Evolutionary conservation across 2,888 invertebrate genomes (phyloP), one percentile per base, ranked within the genome.

Genomic region (Eledone cirrhosa): DNA sequence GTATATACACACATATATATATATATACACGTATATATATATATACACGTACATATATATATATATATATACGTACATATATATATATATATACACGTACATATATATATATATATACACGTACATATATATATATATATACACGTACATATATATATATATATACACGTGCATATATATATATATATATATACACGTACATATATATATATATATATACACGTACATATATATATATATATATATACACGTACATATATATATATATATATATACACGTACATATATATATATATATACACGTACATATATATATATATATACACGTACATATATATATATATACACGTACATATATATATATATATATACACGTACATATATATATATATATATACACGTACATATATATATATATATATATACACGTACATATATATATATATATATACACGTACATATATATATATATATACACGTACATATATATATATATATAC

Each of bases 101-200:
- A 63, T 63, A 63, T 63, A 65, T 65, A 65, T 65, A 65, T 65
- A 65, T 65, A 24, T 65, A 65, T 65, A 65, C 27, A 65, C 27
- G 27, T 65, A 24, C 27, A 65, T 65, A 65, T 65, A 24, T 65
- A 65, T 65, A 65, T 24, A 65, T 65, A 65, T 65, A 24, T 65
- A 65, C 27, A 65, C 27, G 7, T 14, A 59, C 7, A 2, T 3
- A 5, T 53, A 5, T 53, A 5, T 53, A 5, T 53, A 53, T 53
- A 53, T 53, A 53, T 53, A 5, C n/a, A 53, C n/a, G 4, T 53
- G n/a, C n/a, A 5, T 53, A 53, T 53, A 53, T 53, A 53, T 53
- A 53, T 53, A 53, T 53, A 53, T 53, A n/a, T n/a, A 65, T 65
- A 24, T 65, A 65, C 29, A 65, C 13, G 29, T n/a, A 65, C 14